Conservation (phyloP, 2,797 vertebrate genomes). For the Taeniopygia guttata region DNA sequence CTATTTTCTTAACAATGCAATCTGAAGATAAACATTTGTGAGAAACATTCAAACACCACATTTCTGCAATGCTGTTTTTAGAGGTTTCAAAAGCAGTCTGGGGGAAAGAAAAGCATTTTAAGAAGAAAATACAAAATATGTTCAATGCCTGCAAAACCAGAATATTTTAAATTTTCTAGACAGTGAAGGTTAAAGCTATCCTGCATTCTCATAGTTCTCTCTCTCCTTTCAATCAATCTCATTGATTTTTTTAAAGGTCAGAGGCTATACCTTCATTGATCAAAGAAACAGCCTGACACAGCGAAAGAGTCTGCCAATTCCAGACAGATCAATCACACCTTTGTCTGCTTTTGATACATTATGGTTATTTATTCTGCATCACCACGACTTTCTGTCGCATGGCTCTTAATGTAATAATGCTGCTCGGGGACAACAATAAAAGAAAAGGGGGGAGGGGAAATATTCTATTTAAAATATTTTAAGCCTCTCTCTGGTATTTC, state of each 20-base stretch:
- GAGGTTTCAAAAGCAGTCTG: background rate
- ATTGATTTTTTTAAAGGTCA: conserved; percentile 91
- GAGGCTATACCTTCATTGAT: conserved; percentile 87
- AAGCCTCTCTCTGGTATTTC: conserved; percentile 25
- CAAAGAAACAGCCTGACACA: conserved; percentile 89
- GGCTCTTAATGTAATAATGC: conserved; percentile 54
- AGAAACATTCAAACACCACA: background rate
- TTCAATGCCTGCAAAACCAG: background rate
- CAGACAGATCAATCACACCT: conserved; percentile 92
- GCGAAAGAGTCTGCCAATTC: conserved; percentile 82
- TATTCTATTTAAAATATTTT: conserved; percentile 38
- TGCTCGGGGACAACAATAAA: background rate
- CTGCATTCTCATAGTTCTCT: conserved; percentile 80
- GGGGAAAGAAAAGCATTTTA: conserved; percentile 15
- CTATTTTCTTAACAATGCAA: background rate
- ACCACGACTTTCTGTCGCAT: conserved; percentile 69
- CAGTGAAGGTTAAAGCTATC: conserved; percentile 81
- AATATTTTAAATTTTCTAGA: conserved; percentile 69
- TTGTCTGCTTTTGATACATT: conserved; percentile 85
- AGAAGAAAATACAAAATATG: conserved; percentile 3
- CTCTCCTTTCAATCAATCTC: conserved; percentile 82
- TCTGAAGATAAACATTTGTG: background rate
- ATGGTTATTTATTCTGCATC: conserved; percentile 88
- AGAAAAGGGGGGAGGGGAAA: background rate
- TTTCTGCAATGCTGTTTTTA: conserved; percentile 3